Conservation (phyloP, 2,113 vertebrate species). For the Myotis yumanensis region DNA sequence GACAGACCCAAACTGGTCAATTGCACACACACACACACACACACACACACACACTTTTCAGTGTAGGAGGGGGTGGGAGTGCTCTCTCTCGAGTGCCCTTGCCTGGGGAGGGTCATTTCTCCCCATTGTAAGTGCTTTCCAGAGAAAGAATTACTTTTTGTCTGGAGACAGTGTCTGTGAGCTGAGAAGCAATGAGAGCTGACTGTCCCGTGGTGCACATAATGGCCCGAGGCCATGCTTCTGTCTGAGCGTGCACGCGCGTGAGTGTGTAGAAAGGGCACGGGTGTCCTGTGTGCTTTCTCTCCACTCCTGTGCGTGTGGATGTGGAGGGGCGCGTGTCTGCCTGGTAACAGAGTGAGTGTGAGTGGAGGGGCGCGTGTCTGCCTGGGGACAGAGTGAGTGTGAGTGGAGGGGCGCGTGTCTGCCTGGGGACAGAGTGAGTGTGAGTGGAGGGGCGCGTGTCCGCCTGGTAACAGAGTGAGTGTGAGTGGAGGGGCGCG, state of each 20-base stretch:
- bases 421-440: not conserved
- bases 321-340: not conserved
- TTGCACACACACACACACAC: not conserved
- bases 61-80: not conserved
- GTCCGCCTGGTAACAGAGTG: not conserved
- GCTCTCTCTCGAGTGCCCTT: accelerated
- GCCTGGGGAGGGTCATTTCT: not conserved
- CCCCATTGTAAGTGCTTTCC: not conserved
- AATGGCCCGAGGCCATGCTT: not conserved
- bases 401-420: too few relatives aligned
- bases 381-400: not conserved
- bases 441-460: too few relatives aligned
- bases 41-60: not conserved
- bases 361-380: not conserved
- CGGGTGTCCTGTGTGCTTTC: accelerated
- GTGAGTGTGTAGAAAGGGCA: not conserved
- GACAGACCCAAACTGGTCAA: not conserved
- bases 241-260: accelerated
- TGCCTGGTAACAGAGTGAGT: not conserved
- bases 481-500: too few relatives aligned
- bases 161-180: not conserved
- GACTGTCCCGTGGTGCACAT: not conserved
- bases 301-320: not conserved
- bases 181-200: not conserved
- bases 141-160: not conserved